Evolutionary conservation across 2,797 vertebrate genomes (phyloP).

Genomic region (Parauchenoglanis punctatus): DNA sequence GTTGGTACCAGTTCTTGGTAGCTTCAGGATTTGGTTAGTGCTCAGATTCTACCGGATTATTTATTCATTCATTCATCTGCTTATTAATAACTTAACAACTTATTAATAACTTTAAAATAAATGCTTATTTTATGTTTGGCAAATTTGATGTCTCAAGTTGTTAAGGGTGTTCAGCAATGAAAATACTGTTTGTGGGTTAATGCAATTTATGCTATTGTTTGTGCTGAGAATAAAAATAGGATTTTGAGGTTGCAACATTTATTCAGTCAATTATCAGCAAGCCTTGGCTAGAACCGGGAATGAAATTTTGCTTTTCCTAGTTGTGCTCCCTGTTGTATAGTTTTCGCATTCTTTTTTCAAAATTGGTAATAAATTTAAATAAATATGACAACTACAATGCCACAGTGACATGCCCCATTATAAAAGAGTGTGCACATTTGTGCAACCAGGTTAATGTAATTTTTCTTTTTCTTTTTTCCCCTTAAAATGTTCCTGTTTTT

Average conservation of each 20-base stretch:
- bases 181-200: conserved; percentile 4
- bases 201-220: conserved; percentile 47
- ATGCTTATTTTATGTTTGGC: background rate
- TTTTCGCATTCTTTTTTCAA: background rate
- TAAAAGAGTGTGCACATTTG: background rate
- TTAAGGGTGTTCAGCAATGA: background rate
- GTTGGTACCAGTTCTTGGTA: background rate
- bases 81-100: no score
- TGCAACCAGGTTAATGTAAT: background rate
- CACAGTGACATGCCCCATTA: background rate
- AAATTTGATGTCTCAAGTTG: background rate
- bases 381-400: background rate
- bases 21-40: background rate
- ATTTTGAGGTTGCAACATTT: conserved; percentile 30
- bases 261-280: conserved; percentile 49
- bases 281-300: background rate
- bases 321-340: background rate
- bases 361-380: background rate
- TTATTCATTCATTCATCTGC: background rate
- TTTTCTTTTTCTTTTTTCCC: background rate
- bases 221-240: conserved; percentile 38
- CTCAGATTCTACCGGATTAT: background rate
- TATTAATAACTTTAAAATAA: background rate
- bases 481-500: background rate
- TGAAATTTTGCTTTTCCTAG: background rate